phyloP scores from a whole-genome alignment of 1,140 invertebrate genomes.

The Chrysoperla carnea region DNA sequence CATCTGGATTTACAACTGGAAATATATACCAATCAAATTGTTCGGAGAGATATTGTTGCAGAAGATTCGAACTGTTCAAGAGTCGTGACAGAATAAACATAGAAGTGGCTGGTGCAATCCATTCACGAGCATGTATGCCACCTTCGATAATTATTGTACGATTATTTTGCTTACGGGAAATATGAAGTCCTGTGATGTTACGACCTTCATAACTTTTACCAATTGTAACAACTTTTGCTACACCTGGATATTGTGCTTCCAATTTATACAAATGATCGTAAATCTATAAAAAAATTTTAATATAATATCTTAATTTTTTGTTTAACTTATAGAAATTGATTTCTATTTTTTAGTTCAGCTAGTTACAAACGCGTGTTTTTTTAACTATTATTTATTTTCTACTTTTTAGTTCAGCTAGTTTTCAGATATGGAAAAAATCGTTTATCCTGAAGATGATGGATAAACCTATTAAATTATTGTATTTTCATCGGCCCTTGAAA shows the following conservation, averaged over 20 bases:
- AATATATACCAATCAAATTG: constrained; percentile 50
- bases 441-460: too few species aligned
- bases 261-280: constrained; percentile 27
- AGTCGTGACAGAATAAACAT: constrained; percentile 48
- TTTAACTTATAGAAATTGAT: too few species aligned
- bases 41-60: constrained; percentile 29
- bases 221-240: constrained; percentile 25
- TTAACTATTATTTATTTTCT: too few species aligned
- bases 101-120: constrained; percentile 48
- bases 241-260: constrained; percentile 22
- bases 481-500: too few species aligned
- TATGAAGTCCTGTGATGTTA: constrained; percentile 37
- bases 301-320: too few species aligned
- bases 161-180: constrained; percentile 25
- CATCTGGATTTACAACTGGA: constrained; percentile 58
- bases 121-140: constrained; percentile 55
- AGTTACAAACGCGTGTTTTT: too few species aligned
- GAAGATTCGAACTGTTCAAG: constrained; percentile 27
- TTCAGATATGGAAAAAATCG: too few species aligned
- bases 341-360: too few species aligned
- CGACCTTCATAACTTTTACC: constrained; percentile 39
- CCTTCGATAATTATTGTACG: constrained; percentile 25
- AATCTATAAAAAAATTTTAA: constrained; percentile 23
- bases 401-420: too few species aligned
- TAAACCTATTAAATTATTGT: too few species aligned